A percentile compares a stretch with the other conserved stretches of the same genome.
These are phyloP conservation scores for Apaloderma vittatum DNA, from an alignment of 2,113 vertebrate species.

Conservation along the genomic window DNA sequence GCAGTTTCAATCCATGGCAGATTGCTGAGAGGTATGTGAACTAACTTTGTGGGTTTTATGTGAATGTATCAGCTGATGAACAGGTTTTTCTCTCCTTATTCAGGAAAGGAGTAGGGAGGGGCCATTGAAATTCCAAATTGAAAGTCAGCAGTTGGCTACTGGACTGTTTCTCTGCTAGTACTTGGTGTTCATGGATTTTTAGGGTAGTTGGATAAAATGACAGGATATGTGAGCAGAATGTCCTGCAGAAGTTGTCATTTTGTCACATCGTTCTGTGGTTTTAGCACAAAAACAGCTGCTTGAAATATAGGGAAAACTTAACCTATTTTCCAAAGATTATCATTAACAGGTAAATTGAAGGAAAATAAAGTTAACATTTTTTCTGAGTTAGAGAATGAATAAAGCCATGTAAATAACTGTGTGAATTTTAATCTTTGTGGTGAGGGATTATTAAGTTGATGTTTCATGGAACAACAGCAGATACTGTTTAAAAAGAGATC, in stretches of 20 bases:
- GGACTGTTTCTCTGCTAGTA: neutral
- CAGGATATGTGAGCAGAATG: neutral
- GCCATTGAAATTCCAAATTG: neutral
- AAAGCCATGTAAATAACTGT: neutral
- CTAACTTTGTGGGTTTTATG: neutral
- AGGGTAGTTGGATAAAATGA: neutral
- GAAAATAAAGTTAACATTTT: neutral
- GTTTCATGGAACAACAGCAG: neutral
- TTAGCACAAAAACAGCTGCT: neutral
- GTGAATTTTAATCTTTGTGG: neutral
- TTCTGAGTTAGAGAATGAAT: neutral
- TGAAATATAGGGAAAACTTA: neutral
- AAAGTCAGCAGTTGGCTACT: neutral
- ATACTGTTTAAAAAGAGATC: neutral
- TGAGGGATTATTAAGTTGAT: neutral
- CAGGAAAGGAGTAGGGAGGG: neutral
- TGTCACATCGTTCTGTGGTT: neutral
- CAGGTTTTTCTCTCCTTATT: neutral
- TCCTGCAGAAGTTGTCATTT: neutral
- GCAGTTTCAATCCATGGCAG: slow-evolving; percentile 88
- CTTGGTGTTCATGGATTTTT: neutral
- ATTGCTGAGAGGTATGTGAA: slow-evolving; percentile 87
- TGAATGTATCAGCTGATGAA: neutral
- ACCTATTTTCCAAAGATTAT: neutral
- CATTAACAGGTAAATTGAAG: neutral